These are phyloP conservation scores for Xyliphius kryptos DNA, from an alignment of 2,113 vertebrate genomes.

Conservation along the genomic window DNA sequence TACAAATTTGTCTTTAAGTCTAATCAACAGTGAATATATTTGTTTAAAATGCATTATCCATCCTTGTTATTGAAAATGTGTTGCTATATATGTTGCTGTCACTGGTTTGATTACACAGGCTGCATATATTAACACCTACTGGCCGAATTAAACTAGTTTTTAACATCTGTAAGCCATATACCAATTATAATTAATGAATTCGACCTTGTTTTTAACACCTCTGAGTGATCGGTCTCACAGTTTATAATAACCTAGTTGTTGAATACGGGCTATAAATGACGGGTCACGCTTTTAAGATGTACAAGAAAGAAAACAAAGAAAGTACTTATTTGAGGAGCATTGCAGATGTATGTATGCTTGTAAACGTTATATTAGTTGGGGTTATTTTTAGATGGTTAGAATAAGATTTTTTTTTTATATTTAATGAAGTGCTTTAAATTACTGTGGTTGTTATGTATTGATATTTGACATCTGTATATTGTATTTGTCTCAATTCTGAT, in stretches of 20 bases:
- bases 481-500: too few relatives aligned
- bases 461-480: too few relatives aligned
- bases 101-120: not conserved
- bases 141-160: not conserved
- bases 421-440: too few relatives aligned
- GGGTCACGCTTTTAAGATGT: too few relatives aligned
- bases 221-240: conserved; percentile 3
- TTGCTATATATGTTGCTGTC: not conserved
- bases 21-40: conserved; percentile 6
- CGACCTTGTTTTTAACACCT: conserved; percentile 20
- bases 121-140: not conserved
- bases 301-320: too few relatives aligned
- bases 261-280: not conserved
- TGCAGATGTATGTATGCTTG: too few relatives aligned
- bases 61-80: not conserved
- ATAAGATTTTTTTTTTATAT: too few relatives aligned
- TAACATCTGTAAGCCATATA: not conserved
- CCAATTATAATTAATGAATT: not conserved
- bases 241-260: conserved; percentile 16
- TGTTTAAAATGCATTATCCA: not conserved
- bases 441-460: too few relatives aligned
- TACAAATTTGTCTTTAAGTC: not conserved
- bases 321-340: too few relatives aligned
- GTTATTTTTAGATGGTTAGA: too few relatives aligned
- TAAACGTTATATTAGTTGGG: too few relatives aligned